Evolutionary conservation across 2,797 vertebrate genomes (phyloP), one percentile per base, ranked within the genome.

Genomic region (Sebastes iracundus): DNA sequence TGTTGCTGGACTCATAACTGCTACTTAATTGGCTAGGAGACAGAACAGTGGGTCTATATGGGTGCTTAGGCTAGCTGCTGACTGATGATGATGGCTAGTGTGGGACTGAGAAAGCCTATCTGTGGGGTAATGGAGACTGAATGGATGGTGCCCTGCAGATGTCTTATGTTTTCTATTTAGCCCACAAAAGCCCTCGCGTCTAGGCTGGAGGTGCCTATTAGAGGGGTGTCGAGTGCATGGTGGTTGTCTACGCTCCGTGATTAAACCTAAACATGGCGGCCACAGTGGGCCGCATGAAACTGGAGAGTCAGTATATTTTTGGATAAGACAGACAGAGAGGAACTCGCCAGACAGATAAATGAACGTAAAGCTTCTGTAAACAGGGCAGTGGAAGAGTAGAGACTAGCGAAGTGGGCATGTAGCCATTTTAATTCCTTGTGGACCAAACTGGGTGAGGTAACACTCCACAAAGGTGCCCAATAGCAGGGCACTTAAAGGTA

Each of bases 21-120:
- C 84, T 35, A 62, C 85, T 90, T 94, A 94, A 95, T 93, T 94
- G 91, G 92, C 88, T 80, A 18, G 74, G 87, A 91, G 89, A 90
- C 84, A 89, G 87, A 91, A 88, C 69, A 66, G 73, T 74, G 85
- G 82, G 85, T 87, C 89, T 91, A 33, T 91, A 85, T 85, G 77
- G 90, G 88, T 90, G 84, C 92, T 92, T 92, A 91, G 85, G 84
- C 83, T 67, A 77, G 81, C 77, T 84, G 82, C 84, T 93, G 92
- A 92, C 86, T 76, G 90, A 92, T 92, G 90, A 91, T 94, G 90
- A 91, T 93, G 83, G 87, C 81, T 85, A 83, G 82, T 84, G 78
- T 79, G 90, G 90, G 93, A 93, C 92, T 65, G 73, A 77, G 76
- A 79, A 80, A 87, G 83, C 83, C 87, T 90, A 77, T 91, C 86